Conservation (phyloP, 2,113 vertebrate genomes). For the Tyto alba region DNA sequence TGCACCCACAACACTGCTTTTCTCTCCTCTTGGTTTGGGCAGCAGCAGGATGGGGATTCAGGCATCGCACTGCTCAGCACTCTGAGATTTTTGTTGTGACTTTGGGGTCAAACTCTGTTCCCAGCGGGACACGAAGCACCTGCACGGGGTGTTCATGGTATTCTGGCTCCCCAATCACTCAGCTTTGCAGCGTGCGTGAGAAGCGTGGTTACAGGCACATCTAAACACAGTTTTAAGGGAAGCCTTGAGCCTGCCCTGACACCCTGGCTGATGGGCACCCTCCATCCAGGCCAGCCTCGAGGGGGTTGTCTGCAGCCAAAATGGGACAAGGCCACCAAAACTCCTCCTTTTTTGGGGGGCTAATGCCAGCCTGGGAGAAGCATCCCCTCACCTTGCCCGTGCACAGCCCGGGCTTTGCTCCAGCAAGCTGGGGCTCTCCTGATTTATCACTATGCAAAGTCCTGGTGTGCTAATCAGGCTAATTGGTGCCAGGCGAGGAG, state of each 20-base stretch:
- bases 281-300: fast-evolving
- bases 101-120: background rate
- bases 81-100: background rate
- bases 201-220: background rate
- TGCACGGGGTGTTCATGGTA: fast-evolving
- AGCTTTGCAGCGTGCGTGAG: fast-evolving
- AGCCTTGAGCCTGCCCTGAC: background rate
- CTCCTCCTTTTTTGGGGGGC: background rate
- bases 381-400: fast-evolving
- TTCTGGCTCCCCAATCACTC: background rate
- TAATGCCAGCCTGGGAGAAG: fast-evolving
- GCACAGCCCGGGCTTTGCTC: background rate
- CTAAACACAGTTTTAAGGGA: background rate
- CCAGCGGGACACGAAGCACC: fast-evolving
- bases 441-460: fast-evolving
- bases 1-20: fast-evolving
- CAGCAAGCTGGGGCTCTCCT: background rate
- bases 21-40: too few species aligned
- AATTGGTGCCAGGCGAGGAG: background rate
- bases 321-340: fast-evolving
- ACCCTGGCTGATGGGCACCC: background rate
- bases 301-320: background rate
- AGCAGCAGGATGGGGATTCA: background rate
- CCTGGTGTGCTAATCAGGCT: background rate
- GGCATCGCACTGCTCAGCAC: background rate